phyloP scores from a whole-genome alignment of 2,797 vertebrate species.

The Sparus aurata region DNA sequence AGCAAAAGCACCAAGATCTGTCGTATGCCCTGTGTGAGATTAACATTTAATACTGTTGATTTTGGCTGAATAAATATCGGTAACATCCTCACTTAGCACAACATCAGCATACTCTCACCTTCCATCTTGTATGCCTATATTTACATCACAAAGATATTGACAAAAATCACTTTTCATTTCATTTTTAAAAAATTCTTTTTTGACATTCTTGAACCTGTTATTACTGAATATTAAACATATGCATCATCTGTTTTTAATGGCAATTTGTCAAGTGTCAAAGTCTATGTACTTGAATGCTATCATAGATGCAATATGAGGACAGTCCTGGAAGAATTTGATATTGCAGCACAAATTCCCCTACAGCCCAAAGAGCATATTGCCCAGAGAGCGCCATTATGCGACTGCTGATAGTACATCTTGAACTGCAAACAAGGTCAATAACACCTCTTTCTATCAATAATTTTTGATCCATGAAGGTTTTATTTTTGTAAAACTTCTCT shows the following conservation, averaged over 20 bases:
- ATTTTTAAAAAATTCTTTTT: no score
- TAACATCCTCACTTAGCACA: constrained; percentile 3
- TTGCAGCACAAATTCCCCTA: no score
- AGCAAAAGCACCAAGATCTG: constrained; percentile 18
- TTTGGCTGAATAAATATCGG: constrained; percentile 25
- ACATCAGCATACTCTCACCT: not conserved
- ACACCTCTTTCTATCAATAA: no score
- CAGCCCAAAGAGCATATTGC: no score
- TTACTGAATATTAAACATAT: not conserved
- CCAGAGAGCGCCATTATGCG: no score
- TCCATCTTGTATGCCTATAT: not conserved
- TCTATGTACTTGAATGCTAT: not conserved
- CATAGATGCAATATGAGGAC: no score
- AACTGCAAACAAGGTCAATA: no score
- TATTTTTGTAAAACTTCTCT: no score
- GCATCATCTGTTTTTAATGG: not conserved
- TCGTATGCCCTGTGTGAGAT: constrained; percentile 1
- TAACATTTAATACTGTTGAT: not conserved
- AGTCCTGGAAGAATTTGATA: not conserved
- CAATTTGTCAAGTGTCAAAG: not conserved
- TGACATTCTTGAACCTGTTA: not conserved
- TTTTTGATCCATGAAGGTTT: no score
- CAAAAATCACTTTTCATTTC: not conserved
- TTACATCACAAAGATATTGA: not conserved
- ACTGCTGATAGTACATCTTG: no score